A percentile compares a stretch with the other conserved stretches of the same genome.
These are phyloP conservation scores for Notocelia uddmanniana DNA, from an alignment of 2,888 invertebrate species.

Conservation along the genomic window DNA sequence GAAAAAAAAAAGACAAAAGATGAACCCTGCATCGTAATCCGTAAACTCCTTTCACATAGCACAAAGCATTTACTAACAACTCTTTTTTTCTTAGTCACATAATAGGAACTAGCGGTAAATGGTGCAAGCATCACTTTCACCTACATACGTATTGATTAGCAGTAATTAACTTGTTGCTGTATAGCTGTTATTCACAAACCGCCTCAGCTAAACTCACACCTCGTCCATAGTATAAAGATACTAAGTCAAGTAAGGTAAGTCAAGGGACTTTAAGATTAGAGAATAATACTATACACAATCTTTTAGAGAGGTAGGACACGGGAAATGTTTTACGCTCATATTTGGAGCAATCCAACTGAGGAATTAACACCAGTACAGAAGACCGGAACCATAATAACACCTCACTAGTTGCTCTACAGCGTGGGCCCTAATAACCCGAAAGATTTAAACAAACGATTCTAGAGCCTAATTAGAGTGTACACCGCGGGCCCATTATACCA, in stretches of 20 bases:
- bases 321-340: too few relatives aligned
- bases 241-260: too few relatives aligned
- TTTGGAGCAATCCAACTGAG: too few relatives aligned
- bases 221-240: background rate
- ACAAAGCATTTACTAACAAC: slow-evolving; percentile 21
- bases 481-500: too few relatives aligned
- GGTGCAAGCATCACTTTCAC: slow-evolving; percentile 46
- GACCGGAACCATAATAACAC: too few relatives aligned
- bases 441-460: too few relatives aligned
- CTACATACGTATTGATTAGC: slow-evolving; percentile 47
- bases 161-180: slow-evolving; percentile 39
- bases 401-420: too few relatives aligned
- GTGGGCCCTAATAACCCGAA: too few relatives aligned
- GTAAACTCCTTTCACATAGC: slow-evolving; percentile 22
- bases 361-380: too few relatives aligned
- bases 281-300: background rate
- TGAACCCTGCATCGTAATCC: slow-evolving; percentile 10
- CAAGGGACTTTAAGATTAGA: background rate
- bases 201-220: background rate
- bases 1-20: slow-evolving; percentile 8
- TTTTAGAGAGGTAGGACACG: too few relatives aligned
- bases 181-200: background rate
- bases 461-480: too few relatives aligned
- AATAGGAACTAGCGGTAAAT: slow-evolving; percentile 42
- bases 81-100: slow-evolving; percentile 40